Base-by-base conservation (phyloP, 2,797 vertebrate genomes). In the Todus mexicanus region DNA sequence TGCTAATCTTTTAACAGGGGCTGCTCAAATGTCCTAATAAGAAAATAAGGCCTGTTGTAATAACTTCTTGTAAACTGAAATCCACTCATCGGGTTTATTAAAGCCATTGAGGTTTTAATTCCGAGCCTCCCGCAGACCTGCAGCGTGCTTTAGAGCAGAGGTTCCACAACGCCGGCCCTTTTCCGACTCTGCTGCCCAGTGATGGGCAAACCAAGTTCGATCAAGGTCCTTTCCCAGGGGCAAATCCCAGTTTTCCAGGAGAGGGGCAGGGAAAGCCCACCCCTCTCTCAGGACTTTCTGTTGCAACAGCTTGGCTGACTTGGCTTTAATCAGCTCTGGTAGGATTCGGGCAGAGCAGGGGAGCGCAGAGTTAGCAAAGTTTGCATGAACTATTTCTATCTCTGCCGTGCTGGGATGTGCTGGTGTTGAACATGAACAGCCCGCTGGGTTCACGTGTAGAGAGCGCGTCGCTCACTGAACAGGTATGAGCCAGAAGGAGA, bases 161-260 rank as follows among this genome's bases (percentile, higher is more conserved):
- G 5, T 42, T 75, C 48, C 64, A 21, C 37, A 13, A 1, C 3
- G 0, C 40, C 64, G 63, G 42, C 48, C 72, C 53, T 53, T 40
- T 29, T 20, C 35, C 59, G 19, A 17, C 1, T 38, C 27, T 54
- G 31, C 23, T 35, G 15, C 1, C 3, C 40, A 6, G 2, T 0
- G 12, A 51, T 17, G 35, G 4, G 40, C 8, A 22, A n/a, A 45
- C 3, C 5, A 2, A 38, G 35, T 48, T 15, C 16, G 70, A 29
- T 43, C 16, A 70, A 10, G 6, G 7, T 6, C 11, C 20, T 56
- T 56, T 33, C n/a, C 8, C 20, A 12, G 50, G 33, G 12, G 10
- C 37, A 25, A 63, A 43, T 6, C 18, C 18, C 11, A 14, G 0
- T 2, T 10, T 33, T 79, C 54, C 47, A 37, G 40, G 35, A 42